A percentile compares a stretch with the other conserved stretches of the same genome.
phyloP scores from a whole-genome alignment of 2,113 vertebrate genomes.

The Syngnathoides biaculeatus region DNA sequence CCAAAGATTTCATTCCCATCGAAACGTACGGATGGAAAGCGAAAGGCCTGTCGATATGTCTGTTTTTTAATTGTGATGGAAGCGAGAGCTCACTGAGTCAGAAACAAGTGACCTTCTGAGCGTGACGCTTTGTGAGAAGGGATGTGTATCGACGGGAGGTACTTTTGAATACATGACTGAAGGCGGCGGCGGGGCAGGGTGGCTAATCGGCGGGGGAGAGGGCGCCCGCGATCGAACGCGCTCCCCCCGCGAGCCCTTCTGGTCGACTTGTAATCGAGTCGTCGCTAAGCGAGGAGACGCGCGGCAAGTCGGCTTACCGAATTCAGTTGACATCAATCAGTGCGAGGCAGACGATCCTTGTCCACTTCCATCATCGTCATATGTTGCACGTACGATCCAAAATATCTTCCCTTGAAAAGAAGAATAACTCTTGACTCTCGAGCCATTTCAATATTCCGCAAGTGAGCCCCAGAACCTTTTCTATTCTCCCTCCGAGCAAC shows the following conservation, averaged over 20 bases:
- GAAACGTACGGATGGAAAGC: background rate
- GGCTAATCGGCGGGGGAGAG: background rate
- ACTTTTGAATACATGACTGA: constrained; percentile 12
- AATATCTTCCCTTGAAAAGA: background rate
- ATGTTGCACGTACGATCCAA: background rate
- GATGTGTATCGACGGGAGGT: constrained; percentile 20
- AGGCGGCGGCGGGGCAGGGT: constrained; percentile 7
- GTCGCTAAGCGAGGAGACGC: constrained; percentile 13
- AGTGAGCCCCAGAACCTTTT: too few species aligned
- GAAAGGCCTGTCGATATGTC: constrained; percentile 1
- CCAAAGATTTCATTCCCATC: background rate
- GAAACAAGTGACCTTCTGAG: constrained; percentile 29
- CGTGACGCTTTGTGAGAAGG: background rate
- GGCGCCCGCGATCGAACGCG: background rate
- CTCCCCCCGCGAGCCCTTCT: background rate
- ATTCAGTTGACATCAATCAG: constrained; percentile 1
- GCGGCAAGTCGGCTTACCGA: background rate
- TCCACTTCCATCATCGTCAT: background rate
- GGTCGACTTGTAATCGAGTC: background rate
- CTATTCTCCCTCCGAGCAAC: too few species aligned
- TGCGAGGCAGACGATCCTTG: background rate
- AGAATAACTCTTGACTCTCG: too few species aligned
- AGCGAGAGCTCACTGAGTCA: constrained; percentile 11
- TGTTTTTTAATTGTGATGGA: constrained; percentile 18
- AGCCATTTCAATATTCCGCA: too few species aligned